Evolutionary conservation across 2,113 vertebrate species (phyloP).

Genomic region (Lepidothrix coronata): DNA sequence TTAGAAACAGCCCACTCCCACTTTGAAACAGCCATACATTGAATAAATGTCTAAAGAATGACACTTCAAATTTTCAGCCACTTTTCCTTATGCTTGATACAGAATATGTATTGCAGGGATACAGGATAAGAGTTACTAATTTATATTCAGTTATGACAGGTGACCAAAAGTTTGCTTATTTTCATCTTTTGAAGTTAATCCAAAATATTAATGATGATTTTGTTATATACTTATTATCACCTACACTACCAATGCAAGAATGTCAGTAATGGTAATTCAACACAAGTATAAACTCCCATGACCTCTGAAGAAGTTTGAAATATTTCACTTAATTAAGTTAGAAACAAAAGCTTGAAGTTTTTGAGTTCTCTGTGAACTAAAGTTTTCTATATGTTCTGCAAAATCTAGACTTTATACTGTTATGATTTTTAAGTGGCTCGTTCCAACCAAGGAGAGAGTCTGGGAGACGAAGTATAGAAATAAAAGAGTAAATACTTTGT

Average conservation of each 20-base stretch:
- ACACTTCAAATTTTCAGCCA: background rate
- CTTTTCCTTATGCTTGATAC: background rate
- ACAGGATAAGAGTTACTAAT: background rate
- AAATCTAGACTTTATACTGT: background rate
- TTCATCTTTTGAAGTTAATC: background rate
- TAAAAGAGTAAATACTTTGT: background rate
- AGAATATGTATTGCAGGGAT: background rate
- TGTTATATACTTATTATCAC: background rate
- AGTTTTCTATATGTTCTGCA: background rate
- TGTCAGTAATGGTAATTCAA: background rate
- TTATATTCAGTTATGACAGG: background rate
- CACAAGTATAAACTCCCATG: background rate
- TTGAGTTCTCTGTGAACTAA: background rate
- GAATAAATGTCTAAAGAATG: background rate
- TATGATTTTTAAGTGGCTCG: accelerated
- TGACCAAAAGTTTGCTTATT: background rate
- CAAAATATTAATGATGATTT: background rate
- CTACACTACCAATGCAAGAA: background rate
- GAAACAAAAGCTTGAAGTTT: background rate
- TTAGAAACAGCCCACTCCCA: background rate
- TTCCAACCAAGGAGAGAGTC: background rate
- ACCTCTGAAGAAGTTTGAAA: background rate
- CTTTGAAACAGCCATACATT: background rate
- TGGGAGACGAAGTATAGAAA: background rate
- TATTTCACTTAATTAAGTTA: background rate